Base-by-base conservation (phyloP, 2,888 invertebrate genomes). In the Pheosia gnoma region DNA sequence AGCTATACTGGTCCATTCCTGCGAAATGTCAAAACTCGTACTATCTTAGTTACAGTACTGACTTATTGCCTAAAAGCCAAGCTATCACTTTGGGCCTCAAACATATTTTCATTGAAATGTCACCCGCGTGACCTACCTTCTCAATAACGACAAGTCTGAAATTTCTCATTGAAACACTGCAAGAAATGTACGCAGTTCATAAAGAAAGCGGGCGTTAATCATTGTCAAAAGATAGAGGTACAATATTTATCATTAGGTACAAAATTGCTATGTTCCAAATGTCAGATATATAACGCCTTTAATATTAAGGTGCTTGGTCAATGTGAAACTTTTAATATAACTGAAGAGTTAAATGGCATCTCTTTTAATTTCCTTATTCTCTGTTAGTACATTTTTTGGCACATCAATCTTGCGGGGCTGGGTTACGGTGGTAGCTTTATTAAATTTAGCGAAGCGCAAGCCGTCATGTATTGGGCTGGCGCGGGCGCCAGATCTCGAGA, bases 391-490 rank as follows among this genome's bases (percentile, higher is more conserved):
- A 75, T 83, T 82, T 82, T 81, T 81, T 69, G 78, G 71, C 78
- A 84, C 90, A 91, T 91, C 90, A 91, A 91, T 91, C 91, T 90
- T 88, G 69, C 75, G 75, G 78, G 79, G 74, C 73, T 78, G 77
- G 79, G 84, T 81, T 80, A 81, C 74, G 71, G 75, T 79, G 75
- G 77, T 76, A 72, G 77, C 78, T 90, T 90, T 91, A 91, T 91
- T 91, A 91, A 91, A 91, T 89, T 88, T 83, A 80, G 78, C 75
- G 77, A 82, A 83, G 81, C 84, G 76, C 75, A 78, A 72, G 73
- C 79, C 73, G 79, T 78, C 80, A 78, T 81, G 80, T 83, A 84
- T 85, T 78, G 79, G 82, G 77, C 73, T 66, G 63, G 70, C 61
- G 59, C 9, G 57, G 69, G 73, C 79, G 78, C 81, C 78, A 78